Evolutionary conservation across 2,113 vertebrate genomes (phyloP).

Genomic region (Dipodomys spectabilis): DNA sequence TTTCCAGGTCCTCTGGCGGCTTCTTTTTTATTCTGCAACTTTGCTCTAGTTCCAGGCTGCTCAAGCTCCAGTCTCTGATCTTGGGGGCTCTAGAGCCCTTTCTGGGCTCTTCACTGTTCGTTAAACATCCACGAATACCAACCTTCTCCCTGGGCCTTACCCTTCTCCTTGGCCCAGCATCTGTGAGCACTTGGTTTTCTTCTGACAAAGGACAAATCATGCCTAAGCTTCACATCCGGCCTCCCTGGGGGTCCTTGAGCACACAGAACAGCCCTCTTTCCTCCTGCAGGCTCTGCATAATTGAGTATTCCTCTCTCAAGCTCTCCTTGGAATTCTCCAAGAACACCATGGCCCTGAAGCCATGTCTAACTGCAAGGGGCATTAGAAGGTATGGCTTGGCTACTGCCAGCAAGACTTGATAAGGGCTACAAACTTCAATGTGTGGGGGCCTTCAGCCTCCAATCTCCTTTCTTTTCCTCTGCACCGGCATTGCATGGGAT

Average conservation of each 20-base stretch:
- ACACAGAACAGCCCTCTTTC: not conserved
- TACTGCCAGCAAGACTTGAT: not conserved
- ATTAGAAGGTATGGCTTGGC: not conserved
- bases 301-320: not conserved
- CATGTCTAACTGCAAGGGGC: not conserved
- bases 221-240: not conserved
- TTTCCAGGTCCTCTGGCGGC: not conserved
- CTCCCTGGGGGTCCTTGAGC: not conserved
- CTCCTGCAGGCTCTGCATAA: not conserved
- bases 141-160: not conserved
- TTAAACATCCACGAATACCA: not conserved
- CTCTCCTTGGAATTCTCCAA: not conserved
- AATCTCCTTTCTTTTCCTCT: not conserved
- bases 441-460: not conserved
- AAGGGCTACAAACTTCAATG: not conserved
- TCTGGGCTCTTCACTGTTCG: not conserved
- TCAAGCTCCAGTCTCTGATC: not conserved
- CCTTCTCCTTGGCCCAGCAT: not conserved
- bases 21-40: not conserved
- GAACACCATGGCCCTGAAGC: not conserved
- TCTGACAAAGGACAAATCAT: conserved; percentile 8
- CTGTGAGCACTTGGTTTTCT: not conserved
- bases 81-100: not conserved
- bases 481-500: not conserved
- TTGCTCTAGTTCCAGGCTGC: too few relatives aligned